Percentiles rank a stretch among this genome's conserved stretches.
Conservation (phyloP, 1,140 invertebrate genomes). For the Dryas iulia region DNA sequence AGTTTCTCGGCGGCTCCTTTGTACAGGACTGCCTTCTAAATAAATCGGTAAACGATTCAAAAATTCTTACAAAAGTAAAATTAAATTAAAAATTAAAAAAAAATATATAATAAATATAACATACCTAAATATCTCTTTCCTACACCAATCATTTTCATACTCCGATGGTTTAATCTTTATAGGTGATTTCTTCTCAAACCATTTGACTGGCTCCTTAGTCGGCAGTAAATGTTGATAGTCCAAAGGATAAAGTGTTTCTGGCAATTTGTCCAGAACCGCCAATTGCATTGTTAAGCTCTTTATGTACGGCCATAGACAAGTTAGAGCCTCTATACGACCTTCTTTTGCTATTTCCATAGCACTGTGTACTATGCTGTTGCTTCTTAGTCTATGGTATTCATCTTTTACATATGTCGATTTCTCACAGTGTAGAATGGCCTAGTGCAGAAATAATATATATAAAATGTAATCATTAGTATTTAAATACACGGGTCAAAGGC, state of each 20-base stretch:
- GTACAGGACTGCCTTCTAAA: too few relatives aligned
- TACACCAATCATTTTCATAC: constrained; percentile 84
- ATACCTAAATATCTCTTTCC: constrained; percentile 81
- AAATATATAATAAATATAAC: too few relatives aligned
- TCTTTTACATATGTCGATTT: constrained; percentile 81
- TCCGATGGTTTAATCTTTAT: constrained; percentile 74
- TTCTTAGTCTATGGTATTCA: constrained; percentile 78
- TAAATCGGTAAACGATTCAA: too few relatives aligned
- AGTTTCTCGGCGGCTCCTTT: too few relatives aligned
- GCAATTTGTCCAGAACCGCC: constrained; percentile 87
- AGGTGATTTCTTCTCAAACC: constrained; percentile 77
- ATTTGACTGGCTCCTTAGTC: constrained; percentile 61
- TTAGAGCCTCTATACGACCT: constrained; percentile 86
- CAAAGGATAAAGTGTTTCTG: constrained; percentile 86
- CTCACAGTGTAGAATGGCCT: constrained; percentile 72
- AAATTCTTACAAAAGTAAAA: too few relatives aligned
- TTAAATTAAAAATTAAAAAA: too few relatives aligned
- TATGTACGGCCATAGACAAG: constrained; percentile 83
- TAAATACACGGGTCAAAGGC: too few relatives aligned
- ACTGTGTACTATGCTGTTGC: constrained; percentile 67
- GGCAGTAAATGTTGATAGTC: constrained; percentile 86
- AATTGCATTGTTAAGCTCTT: constrained; percentile 85
- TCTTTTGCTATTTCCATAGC: constrained; percentile 83
- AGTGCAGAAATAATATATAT: constrained; percentile 23
- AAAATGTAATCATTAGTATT: too few relatives aligned